Base-by-base conservation (phyloP, 2,113 vertebrate species). In the Collichthys lucidus region DNA sequence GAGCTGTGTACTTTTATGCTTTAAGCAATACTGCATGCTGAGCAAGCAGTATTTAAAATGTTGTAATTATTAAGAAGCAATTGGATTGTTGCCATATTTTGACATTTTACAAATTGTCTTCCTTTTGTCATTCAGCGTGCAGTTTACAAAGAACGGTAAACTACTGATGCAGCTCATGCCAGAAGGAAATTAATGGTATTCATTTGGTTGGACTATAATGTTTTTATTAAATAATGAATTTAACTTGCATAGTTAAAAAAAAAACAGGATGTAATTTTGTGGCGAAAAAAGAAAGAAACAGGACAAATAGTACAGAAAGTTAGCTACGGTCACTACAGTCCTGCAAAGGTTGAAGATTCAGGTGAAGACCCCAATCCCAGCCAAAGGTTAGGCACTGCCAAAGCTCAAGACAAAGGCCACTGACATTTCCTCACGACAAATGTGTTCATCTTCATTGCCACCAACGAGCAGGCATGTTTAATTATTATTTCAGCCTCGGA, bases 101-200 rank as follows among this genome's bases (percentile, higher is more conserved):
- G 67, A 53, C 61, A 67, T 52, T 60, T 66, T 44, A 50, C 26
- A 64, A 79, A 74, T 55, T 4, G 52, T 65, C 42, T 42, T 40
- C 49, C 12, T 70, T 64, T 71, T 47, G 20, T 55, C 65, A 75
- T 71, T 75, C 53, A 53, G 24, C 12, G 10, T 52, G 55, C 63
- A 64, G 55, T 83, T 71, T 68, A 29, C 47, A 64, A 72, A 68
- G 44, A 71, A 57, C 29, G 14, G 14, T 26, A 31, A 68, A 68
- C 29, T 56, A 76, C 49, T 57, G 71, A 65, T 79, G 68, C 19
- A 78, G 59, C 44, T 67, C 15, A 3, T 19, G 68, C 40, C 29
- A 56, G 52, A 74, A 55, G 50, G 17, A 68, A 67, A 53, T 84
- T 5, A 69, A 78, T 70, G 46, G n/a, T 57, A 80, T 80, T 80